Evolutionary conservation across 2,888 invertebrate genomes (phyloP), one percentile per base, ranked within the genome.

Genomic region (Odontocerum albicorne): DNA sequence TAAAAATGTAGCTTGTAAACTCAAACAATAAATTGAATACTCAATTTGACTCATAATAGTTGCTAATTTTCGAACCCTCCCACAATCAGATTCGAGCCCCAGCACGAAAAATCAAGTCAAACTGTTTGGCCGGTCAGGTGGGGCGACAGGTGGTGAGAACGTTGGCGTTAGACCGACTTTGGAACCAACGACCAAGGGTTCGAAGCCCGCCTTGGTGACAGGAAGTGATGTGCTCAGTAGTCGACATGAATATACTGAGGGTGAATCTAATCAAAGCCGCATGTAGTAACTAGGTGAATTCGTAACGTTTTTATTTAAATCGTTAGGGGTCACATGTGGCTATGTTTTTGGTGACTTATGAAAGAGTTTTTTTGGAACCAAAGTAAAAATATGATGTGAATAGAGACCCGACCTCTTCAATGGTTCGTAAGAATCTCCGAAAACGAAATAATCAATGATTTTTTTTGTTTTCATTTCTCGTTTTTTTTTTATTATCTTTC

Each of bases 121-220:
- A 58, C 45, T 22, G 45, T 46, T 46, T 21, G 19, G 35, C 15
- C 42, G 43, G 55, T 54, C 55, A 55, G 55, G 55, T 59, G 50
- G 38, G 43, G 20, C 45, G 59, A 59, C 59, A 59, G 59, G 59
- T 59, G 59, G 36, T 39, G n/a, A 13, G 42, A 21, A 50, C 59
- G 59, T 59, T 59, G 36, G 10, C 35, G 8, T 10, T 16, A 7
- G 4, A 42, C 44, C 20, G 13, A 51, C 46, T 27, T 22, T 12
- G 7, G 15, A 39, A 13, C 33, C 38, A 19, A 40, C 19, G 19
- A 31, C 19, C 44, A 38, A 33, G 21, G 20, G 55, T 43, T 36
- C 38, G 22, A 40, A 12, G 3, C 20, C 32, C 17, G 44, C 4
- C 44, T 13, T 19, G 35, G 43, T n/a, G 10, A 39, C 55, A 55